Evolutionary conservation across 2,797 vertebrate species (phyloP), one percentile per base, ranked within the genome.

Genomic region (Thaleichthys pacificus): DNA sequence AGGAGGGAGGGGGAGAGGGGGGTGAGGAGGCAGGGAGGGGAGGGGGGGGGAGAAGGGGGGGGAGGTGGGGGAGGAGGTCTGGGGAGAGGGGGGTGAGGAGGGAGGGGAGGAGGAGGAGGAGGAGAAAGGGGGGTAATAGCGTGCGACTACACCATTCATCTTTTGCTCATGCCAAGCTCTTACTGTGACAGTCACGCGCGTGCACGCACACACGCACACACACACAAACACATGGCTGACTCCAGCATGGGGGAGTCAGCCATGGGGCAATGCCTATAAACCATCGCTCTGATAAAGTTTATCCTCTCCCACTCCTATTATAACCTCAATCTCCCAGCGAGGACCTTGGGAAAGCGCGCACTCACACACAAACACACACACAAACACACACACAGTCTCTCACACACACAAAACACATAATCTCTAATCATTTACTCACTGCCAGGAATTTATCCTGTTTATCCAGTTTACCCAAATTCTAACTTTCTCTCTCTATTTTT

Each of bases 261-360:
- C 63, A 67, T 71, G 68, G 69, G 63, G 5, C 74, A 72, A 72
- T 67, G 72, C 51, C 82, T 88, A 84, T 82, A 82, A 84, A 66
- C 70, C 71, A 77, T 69, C 61, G 71, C 71, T 78, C 76, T 71
- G 86, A 87, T 86, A 80, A 88, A 81, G 74, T 84, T 86, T 80
- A 86, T 88, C 76, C 79, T 75, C 61, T 83, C 81, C 81, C 77
- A 78, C 70, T 76, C 75, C 76, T 72, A 86, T 86, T 82, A 86
- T 83, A 75, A 78, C 66, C 75, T 84, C 73, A 71, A 70, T 87
- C 63, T 83, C 73, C 70, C 78, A 74, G 58, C 70, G 81, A 74
- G 74, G 62, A 84, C 74, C 72, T 73, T 68, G 65, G 65, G 70
- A 66, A 15, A 19, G 32, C 60, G 57, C 67, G 64, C 26, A 66